Conservation (phyloP, 2,113 vertebrate genomes). For the Alosa alosa region DNA sequence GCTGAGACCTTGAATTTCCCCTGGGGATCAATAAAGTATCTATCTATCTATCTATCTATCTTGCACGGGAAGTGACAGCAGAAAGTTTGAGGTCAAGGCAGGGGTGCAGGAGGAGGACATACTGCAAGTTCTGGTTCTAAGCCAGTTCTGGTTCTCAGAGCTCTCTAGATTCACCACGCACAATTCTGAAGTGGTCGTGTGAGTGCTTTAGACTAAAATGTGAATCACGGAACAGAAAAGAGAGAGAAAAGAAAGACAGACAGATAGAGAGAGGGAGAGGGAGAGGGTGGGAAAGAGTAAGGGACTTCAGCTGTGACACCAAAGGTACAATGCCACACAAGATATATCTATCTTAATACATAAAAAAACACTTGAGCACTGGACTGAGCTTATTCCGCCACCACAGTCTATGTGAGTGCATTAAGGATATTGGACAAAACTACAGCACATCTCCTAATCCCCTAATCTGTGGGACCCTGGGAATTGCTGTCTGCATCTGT, state of each 20-base stretch:
- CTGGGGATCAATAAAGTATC: too few species aligned
- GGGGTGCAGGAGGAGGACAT: background rate
- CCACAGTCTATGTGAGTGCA: conserved; percentile 32
- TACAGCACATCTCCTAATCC: conserved; percentile 52
- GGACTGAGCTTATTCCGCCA: conserved; percentile 1
- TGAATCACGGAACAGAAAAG: background rate
- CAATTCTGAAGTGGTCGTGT: background rate
- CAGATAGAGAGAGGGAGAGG: background rate
- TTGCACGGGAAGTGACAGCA: background rate
- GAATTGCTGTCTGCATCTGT: conserved; percentile 45
- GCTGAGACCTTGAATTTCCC: too few species aligned
- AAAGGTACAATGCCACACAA: background rate
- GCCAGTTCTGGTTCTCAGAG: background rate
- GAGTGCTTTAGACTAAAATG: background rate
- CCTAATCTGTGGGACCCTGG: conserved; percentile 48
- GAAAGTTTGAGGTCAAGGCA: background rate
- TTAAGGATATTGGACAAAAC: conserved; percentile 50
- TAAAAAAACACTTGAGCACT: background rate
- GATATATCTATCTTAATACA: background rate
- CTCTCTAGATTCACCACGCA: background rate
- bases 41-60: too few species aligned
- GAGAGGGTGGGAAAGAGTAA: background rate
- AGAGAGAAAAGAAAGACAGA: background rate
- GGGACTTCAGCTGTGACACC: background rate
- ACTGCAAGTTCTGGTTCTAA: background rate